These are phyloP conservation scores for Tromatobia lineatoria DNA, from an alignment of 2,888 invertebrate genomes.

Conservation along the genomic window DNA sequence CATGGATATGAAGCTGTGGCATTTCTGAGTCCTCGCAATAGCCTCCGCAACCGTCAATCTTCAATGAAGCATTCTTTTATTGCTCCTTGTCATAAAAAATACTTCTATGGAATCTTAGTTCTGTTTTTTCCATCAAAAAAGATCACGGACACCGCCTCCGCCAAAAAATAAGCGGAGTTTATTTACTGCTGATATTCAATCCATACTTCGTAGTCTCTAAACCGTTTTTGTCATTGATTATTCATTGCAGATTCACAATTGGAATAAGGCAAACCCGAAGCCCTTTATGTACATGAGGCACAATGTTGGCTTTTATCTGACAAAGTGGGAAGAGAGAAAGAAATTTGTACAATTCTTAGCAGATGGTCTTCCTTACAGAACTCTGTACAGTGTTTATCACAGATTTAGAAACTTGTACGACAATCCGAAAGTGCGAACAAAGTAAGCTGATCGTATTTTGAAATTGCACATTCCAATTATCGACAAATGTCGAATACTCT, in stretches of 20 bases:
- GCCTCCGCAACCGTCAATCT: no score
- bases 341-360: constrained; percentile 82
- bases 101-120: no score
- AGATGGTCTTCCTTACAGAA: constrained; percentile 77
- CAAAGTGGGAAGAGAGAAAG: constrained; percentile 71
- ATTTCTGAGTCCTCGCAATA: no score
- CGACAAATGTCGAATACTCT: neutral
- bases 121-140: no score
- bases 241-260: constrained; percentile 76
- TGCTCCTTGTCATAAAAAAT: no score
- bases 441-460: constrained; percentile 31
- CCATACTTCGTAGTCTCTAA: neutral
- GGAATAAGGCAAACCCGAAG: constrained; percentile 71
- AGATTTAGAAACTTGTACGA: constrained; percentile 78
- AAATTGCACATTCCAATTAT: neutral
- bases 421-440: constrained; percentile 68
- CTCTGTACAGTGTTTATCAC: constrained; percentile 81
- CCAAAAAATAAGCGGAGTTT: no score
- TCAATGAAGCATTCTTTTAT: no score
- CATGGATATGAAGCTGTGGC: no score
- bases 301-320: constrained; percentile 67
- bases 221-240: neutral
- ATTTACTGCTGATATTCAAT: neutral
- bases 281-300: constrained; percentile 78
- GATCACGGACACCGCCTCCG: no score